These are phyloP conservation scores for Myathropa florea DNA, from an alignment of 2,888 invertebrate genomes.

Conservation along the genomic window DNA sequence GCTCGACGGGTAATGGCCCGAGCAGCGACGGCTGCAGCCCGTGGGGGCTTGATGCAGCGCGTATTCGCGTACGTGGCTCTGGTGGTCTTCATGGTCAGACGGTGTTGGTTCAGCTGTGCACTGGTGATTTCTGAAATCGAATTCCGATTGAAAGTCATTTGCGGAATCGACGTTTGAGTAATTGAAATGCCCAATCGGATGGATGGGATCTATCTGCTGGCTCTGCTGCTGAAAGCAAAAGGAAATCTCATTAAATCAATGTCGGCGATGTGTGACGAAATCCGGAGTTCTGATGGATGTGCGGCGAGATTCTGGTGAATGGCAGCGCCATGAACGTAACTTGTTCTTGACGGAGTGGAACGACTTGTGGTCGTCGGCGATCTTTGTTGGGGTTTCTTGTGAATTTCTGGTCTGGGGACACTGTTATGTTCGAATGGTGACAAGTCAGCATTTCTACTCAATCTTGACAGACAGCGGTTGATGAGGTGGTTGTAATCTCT, in stretches of 20 bases:
- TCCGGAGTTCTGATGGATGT: neutral
- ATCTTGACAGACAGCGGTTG: neutral
- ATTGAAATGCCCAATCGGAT: conserved; percentile 24
- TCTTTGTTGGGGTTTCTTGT: neutral
- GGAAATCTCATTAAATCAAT: neutral
- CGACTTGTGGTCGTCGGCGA: neutral
- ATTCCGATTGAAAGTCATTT: conserved; percentile 60
- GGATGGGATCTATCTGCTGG: conserved; percentile 12
- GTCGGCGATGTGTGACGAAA: neutral
- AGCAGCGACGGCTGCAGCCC: conserved; percentile 40
- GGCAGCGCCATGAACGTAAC: neutral
- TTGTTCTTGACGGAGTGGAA: neutral
- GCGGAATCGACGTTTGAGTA: conserved; percentile 53
- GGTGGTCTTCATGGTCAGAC: conserved; percentile 51
- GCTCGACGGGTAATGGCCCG: conserved; percentile 34
- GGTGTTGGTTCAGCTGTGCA: conserved; percentile 61
- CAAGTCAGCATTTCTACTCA: neutral
- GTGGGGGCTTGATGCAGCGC: neutral
- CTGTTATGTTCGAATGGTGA: neutral
- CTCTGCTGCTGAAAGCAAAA: neutral
- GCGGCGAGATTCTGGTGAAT: neutral
- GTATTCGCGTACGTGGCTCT: neutral
- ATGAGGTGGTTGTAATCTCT: neutral
- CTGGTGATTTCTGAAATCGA: conserved; percentile 50
- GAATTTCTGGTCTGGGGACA: neutral